Conservation (phyloP, 2,113 vertebrate species). For the Tricholaema leucomelas region DNA sequence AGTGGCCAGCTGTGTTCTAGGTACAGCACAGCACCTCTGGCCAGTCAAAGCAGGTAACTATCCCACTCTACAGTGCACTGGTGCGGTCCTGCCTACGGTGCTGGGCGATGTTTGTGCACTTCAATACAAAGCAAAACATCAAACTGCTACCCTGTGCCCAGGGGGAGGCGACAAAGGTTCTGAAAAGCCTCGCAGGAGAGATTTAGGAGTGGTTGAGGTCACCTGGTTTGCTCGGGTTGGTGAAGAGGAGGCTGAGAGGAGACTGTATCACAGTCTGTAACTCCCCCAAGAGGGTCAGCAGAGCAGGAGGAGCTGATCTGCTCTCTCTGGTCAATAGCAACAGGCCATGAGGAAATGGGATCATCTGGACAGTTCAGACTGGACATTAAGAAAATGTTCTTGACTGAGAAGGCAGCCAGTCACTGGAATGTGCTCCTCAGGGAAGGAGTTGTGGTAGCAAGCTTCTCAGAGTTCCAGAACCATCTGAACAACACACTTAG, state of each 20-base stretch:
- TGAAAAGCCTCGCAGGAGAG: background rate
- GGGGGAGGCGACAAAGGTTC: background rate
- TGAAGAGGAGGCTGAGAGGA: background rate
- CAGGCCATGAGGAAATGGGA: background rate
- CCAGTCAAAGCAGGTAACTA: fast-evolving
- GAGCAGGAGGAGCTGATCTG: background rate
- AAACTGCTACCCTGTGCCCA: background rate
- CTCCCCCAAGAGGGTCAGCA: background rate
- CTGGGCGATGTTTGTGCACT: background rate
- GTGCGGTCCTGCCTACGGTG: fast-evolving
- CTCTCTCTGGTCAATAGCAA: background rate
- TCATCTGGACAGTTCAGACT: background rate
- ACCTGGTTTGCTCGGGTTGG: background rate
- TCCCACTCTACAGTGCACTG: fast-evolving
- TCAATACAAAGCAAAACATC: background rate
- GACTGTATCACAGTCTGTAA: background rate
- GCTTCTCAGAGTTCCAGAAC: background rate
- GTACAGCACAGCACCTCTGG: background rate
- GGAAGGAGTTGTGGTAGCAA: background rate
- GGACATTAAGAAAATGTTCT: background rate
- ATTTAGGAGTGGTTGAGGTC: background rate
- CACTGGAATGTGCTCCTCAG: background rate
- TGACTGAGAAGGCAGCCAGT: background rate
- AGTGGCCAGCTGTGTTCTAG: background rate
- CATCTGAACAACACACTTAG: background rate